phyloP scores from a whole-genome alignment of 2,113 vertebrate species.

The Erpornis zantholeuca region DNA sequence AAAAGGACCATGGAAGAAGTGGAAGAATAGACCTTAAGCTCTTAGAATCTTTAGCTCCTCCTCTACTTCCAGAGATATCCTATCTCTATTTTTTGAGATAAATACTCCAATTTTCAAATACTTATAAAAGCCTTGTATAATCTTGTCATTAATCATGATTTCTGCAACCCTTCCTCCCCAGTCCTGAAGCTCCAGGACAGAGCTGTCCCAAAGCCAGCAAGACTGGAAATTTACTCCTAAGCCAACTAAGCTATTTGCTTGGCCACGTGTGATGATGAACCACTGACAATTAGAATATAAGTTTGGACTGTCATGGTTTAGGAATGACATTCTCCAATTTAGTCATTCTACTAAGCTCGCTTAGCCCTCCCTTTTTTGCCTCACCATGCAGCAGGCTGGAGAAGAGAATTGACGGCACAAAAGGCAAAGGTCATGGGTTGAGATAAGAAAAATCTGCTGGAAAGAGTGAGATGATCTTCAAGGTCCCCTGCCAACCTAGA shows the following conservation, averaged over 20 bases:
- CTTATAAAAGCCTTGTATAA: neutral
- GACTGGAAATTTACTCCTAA: neutral
- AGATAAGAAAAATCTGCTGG: neutral
- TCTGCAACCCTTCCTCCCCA: neutral
- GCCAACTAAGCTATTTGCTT: neutral
- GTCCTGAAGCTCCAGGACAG: neutral
- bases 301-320: neutral
- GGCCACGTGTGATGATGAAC: neutral
- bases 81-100: neutral
- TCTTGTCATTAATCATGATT: neutral
- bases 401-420: neutral
- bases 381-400: neutral
- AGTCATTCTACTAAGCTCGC: neutral
- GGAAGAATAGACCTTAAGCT: neutral
- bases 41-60: neutral
- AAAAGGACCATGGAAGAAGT: neutral
- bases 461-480: neutral
- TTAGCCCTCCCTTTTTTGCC: neutral
- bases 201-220: neutral
- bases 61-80: neutral
- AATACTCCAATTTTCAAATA: neutral
- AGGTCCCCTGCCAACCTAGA: neutral
- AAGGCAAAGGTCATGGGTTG: rapidly evolving
- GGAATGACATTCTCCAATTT: neutral
- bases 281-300: neutral